Base-by-base conservation (phyloP, 1,140 invertebrate genomes). In the Maconellicoccus hirsutus region DNA sequence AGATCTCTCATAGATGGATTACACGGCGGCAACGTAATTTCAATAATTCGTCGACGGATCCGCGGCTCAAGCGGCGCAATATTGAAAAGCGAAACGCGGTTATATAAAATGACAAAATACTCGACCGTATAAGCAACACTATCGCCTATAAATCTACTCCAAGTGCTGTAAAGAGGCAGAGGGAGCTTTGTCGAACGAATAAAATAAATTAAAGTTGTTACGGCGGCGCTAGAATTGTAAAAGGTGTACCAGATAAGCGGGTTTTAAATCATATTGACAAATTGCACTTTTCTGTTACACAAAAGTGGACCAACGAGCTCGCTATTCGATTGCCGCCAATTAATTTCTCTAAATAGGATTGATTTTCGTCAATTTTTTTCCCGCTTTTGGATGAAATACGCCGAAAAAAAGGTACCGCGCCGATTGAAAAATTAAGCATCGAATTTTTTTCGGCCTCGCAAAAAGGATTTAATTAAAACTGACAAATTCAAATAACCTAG, bases 191-290 rank as follows among this genome's bases (percentile, higher is more conserved):
- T 19, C 42, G 42, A 16, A 52, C 42, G 42, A 52, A 52, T 52
- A 52, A 52, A 52, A 52, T 52, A 52, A 52, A 52, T 52, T 52
- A 52, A 52, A 52, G 42, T 52, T 52, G 42, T 52, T 52, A 52
- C 42, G 42, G 16, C 42, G 42, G 42, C 33, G 42, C 42, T 52
- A 52, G 6, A 52, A 52, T 52, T 52, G 42, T 6, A 52, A 52
- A 52, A 52, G 42, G 42, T 52, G 42, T 52, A 52, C 42, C 42
- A 52, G 42, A 52, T 52, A 52, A 52, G 12, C 42, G 42, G 42
- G 42, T 52, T 52, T 52, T 52, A 52, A 52, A 52, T 52, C 42
- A 52, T 52, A 52, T 52, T 52, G 42, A 52, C 42, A 52, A 52
- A 52, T 52, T 52, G 42, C 42, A 52, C 6, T 52, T 52, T 52